Base-by-base conservation (phyloP, 2,888 invertebrate genomes). In the Andrena chrysosceles region DNA sequence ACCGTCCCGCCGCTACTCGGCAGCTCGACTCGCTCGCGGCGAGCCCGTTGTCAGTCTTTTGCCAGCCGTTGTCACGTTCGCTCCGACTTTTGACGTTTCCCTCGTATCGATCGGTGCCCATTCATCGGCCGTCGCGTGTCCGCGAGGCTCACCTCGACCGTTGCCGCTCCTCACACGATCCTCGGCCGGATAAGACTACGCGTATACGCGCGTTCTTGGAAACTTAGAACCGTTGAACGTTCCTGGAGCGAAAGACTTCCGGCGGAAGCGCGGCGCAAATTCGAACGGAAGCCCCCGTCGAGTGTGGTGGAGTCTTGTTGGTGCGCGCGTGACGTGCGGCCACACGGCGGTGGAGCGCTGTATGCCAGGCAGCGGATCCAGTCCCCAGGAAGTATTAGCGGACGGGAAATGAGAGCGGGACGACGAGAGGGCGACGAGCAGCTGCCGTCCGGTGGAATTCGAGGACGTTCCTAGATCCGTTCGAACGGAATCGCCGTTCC, bases 41-140 rank as follows among this genome's bases (percentile, higher is more conserved):
- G 68, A 83, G 81, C 86, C 86, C 87, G 90, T 88, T 90, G 91
- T 92, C 92, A 93, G 93, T 93, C 90, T 91, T 90, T 88, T 78
- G 88, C 89, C 91, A 91, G 81, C 87, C 82, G 85, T 84, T 69
- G 77, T 64, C 69, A 76, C 56, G 75, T 26, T 71, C 54, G 77
- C 71, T 35, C 83, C 67, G 77, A 7, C 16, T 64, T 69, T 66
- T 71, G 71, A 78, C 82, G 35, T 72, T 74, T 81, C 60, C 33
- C 56, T 29, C 74, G 35, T 4, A 31, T n/a, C 68, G 35, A 52
- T 10, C 70, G 49, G 35, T 48, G 23, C 35, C 31, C 74, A 76
- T 76, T 79, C 49, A 35, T 77, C 26, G 16, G 33, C 56, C 49
- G 48, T 59, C 69, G 16, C 48, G 68, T 68, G 59, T 16, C 23